Evolutionary conservation across 2,797 vertebrate species (phyloP).

Genomic region (Naso thynnoides): DNA sequence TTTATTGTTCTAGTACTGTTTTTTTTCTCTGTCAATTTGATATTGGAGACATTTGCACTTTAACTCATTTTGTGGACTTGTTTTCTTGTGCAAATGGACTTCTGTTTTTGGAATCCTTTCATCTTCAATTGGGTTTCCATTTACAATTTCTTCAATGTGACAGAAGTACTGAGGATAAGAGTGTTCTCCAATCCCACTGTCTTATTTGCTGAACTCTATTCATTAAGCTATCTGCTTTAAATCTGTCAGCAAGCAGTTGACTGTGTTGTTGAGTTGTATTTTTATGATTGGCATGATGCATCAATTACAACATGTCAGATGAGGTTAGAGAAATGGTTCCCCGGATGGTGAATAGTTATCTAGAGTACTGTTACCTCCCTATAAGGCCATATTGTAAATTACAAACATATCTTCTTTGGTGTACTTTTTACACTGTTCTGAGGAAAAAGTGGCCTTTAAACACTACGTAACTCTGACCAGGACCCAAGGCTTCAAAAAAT

Average conservation of each 20-base stretch:
- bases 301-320: conserved; percentile 56
- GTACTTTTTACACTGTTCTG: conserved; percentile 55
- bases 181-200: conserved; percentile 90
- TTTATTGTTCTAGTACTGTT: conserved; percentile 67
- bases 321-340: conserved; percentile 50
- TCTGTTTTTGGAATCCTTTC: conserved; percentile 80
- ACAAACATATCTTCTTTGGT: conserved; percentile 60
- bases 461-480: too few relatives aligned
- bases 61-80: conserved; percentile 68
- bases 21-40: conserved; percentile 72
- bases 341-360: conserved; percentile 62
- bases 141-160: conserved; percentile 75
- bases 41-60: conserved; percentile 73
- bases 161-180: conserved; percentile 84
- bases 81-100: conserved; percentile 82
- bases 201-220: conserved; percentile 87
- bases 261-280: conserved; percentile 60
- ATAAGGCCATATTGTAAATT: conserved; percentile 51
- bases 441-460: conserved; percentile 62
- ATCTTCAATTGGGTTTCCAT: conserved; percentile 80
- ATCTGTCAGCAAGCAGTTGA: conserved; percentile 70
- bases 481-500: too few relatives aligned
- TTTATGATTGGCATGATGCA: conserved; percentile 56
- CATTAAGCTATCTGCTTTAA: conserved; percentile 76
- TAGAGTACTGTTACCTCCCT: conserved; percentile 50